These are phyloP conservation scores for Blastomussa wellsi DNA, from an alignment of 92 coral and sea anemone species.

Conservation along the genomic window DNA sequence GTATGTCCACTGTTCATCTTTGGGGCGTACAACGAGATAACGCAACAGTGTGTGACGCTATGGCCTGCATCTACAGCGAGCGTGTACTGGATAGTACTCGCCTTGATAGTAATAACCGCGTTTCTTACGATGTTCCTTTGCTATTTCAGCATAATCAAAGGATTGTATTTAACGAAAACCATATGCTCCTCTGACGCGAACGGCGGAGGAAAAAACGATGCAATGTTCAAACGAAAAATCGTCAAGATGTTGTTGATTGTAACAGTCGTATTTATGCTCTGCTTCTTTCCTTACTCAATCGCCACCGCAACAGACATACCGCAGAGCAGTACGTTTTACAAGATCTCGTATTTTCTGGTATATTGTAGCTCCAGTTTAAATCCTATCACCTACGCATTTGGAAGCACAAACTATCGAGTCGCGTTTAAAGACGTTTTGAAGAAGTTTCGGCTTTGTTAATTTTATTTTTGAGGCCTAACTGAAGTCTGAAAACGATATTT, in stretches of 20 bases:
- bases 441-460: constrained; percentile 9
- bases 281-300: constrained; percentile 71
- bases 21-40: constrained; percentile 31
- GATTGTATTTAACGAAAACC: constrained; percentile 75
- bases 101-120: constrained; percentile 43
- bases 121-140: constrained; percentile 58
- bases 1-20: constrained; percentile 72
- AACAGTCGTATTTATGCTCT: constrained; percentile 63
- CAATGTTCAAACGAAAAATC: constrained; percentile 63
- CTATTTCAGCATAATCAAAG: constrained; percentile 76
- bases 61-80: constrained; percentile 39
- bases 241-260: constrained; percentile 67
- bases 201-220: constrained; percentile 32
- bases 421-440: constrained; percentile 61
- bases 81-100: constrained; percentile 69
- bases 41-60: constrained; percentile 26
- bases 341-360: constrained; percentile 62
- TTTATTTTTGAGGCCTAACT: neutral
- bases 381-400: constrained; percentile 70
- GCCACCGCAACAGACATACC: constrained; percentile 47
- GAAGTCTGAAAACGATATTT: neutral
- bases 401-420: constrained; percentile 68
- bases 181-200: constrained; percentile 52
- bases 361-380: constrained; percentile 69
- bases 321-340: constrained; percentile 21